These are phyloP conservation scores for Ochotona princeps DNA, from an alignment of 2,113 vertebrate species.

Conservation along the genomic window DNA sequence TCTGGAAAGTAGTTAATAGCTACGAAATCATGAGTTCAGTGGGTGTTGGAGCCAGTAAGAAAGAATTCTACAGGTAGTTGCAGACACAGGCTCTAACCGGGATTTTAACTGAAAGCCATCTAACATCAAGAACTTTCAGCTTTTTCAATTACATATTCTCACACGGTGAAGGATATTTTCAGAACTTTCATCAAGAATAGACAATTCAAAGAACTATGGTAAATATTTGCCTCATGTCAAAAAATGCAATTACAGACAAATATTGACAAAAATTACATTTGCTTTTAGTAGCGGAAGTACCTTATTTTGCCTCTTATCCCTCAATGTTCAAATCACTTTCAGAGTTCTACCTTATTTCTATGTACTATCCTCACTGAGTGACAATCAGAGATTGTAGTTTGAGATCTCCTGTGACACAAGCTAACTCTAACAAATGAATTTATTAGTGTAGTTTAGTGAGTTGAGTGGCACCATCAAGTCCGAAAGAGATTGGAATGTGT, in stretches of 20 bases:
- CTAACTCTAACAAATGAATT: background rate
- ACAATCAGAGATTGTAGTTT: background rate
- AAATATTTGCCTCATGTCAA: background rate
- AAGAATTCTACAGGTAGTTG: slow-evolving; percentile 13
- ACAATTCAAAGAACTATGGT: background rate
- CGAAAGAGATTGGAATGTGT: background rate
- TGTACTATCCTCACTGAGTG: background rate
- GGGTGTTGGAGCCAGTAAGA: background rate
- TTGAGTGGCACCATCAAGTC: background rate
- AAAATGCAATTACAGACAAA: background rate
- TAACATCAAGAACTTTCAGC: background rate
- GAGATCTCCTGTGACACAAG: background rate
- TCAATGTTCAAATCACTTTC: background rate
- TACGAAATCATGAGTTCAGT: background rate
- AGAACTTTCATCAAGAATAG: background rate
- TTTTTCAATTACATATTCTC: background rate
- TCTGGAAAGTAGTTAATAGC: background rate
- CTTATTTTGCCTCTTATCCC: background rate
- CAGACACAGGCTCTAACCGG: background rate
- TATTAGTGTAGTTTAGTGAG: background rate
- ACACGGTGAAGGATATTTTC: background rate
- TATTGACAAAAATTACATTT: background rate
- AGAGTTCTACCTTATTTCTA: background rate
- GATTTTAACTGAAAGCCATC: background rate
- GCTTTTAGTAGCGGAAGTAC: background rate